Evolutionary conservation across 2,797 vertebrate species (phyloP).

Genomic region (Gallinago stenura): DNA sequence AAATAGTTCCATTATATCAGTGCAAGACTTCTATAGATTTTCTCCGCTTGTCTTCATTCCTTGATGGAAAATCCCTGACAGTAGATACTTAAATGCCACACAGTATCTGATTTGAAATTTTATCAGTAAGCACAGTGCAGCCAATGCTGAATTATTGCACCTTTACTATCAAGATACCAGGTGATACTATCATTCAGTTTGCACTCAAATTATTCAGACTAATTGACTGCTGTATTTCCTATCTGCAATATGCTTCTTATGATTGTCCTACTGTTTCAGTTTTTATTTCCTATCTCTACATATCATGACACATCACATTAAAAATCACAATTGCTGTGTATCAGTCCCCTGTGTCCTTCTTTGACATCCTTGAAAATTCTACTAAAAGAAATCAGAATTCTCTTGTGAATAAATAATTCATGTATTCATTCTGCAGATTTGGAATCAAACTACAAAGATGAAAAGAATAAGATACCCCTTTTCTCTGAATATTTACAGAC

Average conservation of each 20-base stretch:
- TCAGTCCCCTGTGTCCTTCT: background rate
- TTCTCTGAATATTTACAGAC: background rate
- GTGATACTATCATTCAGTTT: background rate
- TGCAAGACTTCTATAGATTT: conserved; percentile 18
- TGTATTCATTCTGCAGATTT: background rate
- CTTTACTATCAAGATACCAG: background rate
- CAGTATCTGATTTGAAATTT: background rate
- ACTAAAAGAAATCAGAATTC: background rate
- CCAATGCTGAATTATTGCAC: background rate
- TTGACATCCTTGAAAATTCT: background rate
- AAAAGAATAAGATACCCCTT: background rate
- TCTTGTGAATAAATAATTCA: background rate
- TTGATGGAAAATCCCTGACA: conserved; percentile 27
- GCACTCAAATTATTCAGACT: background rate
- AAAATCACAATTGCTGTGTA: background rate
- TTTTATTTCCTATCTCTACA: background rate
- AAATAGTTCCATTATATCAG: conserved; percentile 3
- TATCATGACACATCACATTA: background rate
- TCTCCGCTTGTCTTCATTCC: background rate
- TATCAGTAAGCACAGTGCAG: conserved; percentile 10
- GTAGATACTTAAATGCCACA: background rate
- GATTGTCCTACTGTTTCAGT: background rate
- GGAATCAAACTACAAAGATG: background rate
- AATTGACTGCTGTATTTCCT: background rate
- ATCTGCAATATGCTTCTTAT: background rate